Percentiles rank a stretch among this genome's conserved stretches.
Conservation (phyloP, 1,140 invertebrate species). For the Luehdorfia chinensis region DNA sequence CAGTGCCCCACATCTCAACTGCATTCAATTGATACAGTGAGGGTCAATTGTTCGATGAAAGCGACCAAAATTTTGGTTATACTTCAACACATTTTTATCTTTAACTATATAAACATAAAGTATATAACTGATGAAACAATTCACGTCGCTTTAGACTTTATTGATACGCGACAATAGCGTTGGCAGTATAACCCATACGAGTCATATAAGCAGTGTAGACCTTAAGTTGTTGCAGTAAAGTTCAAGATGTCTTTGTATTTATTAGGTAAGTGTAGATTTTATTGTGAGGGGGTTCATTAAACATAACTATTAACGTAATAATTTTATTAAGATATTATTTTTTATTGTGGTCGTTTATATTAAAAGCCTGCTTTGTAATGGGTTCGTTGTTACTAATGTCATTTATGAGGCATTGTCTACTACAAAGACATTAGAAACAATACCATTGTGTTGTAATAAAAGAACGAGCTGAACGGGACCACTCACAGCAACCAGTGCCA, state of each 20-base stretch:
- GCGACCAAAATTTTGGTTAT: not conserved
- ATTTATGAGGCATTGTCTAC: not conserved
- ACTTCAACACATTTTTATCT: not conserved
- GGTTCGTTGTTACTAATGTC: not conserved
- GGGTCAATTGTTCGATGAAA: conserved; percentile 30
- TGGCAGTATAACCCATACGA: no score
- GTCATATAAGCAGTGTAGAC: no score
- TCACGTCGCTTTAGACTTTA: no score
- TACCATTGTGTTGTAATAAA: not conserved
- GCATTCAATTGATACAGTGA: conserved; percentile 26
- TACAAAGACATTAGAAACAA: not conserved
- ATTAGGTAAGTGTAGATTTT: not conserved
- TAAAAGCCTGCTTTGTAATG: conserved; percentile 9
- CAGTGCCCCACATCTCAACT: conserved; percentile 29
- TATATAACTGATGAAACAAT: not conserved
- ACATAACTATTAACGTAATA: conserved; percentile 21
- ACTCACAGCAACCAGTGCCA: no score
- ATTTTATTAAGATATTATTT: conserved; percentile 25
- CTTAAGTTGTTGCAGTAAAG: not conserved
- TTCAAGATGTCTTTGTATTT: not conserved
- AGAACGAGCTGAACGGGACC: not conserved
- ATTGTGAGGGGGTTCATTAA: conserved; percentile 19
- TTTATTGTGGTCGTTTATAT: conserved; percentile 9
- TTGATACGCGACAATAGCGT: no score
- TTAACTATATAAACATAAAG: no score